Base-by-base conservation (phyloP, 1,140 invertebrate genomes). In the Drosophila tani region DNA sequence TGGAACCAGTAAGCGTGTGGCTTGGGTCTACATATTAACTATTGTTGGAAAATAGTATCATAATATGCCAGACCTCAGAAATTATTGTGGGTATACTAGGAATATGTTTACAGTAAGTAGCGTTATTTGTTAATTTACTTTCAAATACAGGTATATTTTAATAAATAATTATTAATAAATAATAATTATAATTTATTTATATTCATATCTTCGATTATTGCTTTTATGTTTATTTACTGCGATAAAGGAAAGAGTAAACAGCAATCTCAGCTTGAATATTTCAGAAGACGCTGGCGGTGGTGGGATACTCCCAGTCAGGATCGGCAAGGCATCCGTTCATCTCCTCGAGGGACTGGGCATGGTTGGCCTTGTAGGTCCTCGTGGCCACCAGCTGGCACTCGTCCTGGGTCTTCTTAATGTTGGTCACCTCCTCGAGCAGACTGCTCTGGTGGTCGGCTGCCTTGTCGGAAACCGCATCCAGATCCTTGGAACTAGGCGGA, bases 221-320 rank as follows among this genome's bases (percentile, higher is more conserved):
- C 7, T 29, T 32, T 2, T 3, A 19, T 55, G 19, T 19, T 55
- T 32, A 55, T 21, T 38, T 9, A 38, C 17, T 35, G 17, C 17
- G 6, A 21, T 19, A 19, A 14, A 19, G 5, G 3, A 53, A 3
- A 6, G 27, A 3, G 17, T 14, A 5, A 17, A 55, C 2, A 14
- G 4, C 12, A 2, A 21, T 6, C 4, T 55, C 7, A 7, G 9
- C 5, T 11, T n/a, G 5, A 29, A 29, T 35, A 35, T 29, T 59
- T 29, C 60, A 63, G 0, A 45, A n/a, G 2, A n/a, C 51, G 5
- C 14, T 29, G 27, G 0, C 6, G 14, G 62, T 65, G 55, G 38
- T 32, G 55, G 62, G 62, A n/a, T 43, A 59, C 14, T 32, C 17
- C 63, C 63, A 65, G 19, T 32, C 19, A n/a, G 62, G 62, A 45